Evolutionary conservation across 2,888 invertebrate species (phyloP).

Genomic region (Cheilosia vernalis): DNA sequence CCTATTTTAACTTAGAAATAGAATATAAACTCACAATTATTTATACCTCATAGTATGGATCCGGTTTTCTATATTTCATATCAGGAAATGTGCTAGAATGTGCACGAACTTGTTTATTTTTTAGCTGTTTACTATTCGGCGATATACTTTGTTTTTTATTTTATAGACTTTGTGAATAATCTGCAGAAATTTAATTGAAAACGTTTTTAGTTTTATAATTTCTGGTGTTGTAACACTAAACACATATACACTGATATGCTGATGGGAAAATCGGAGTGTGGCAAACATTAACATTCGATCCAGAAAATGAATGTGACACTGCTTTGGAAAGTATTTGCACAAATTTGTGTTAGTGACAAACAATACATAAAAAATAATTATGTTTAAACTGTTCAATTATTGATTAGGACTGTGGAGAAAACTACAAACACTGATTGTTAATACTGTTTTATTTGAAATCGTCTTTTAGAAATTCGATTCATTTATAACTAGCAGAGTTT

Average conservation of each 20-base stretch:
- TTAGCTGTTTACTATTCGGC: slow-evolving; percentile 14
- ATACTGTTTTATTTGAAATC: too few relatives aligned
- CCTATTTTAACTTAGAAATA: neutral
- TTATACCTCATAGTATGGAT: slow-evolving; percentile 83
- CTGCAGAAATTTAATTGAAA: slow-evolving; percentile 57
- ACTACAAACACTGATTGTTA: too few relatives aligned
- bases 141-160: slow-evolving; percentile 20
- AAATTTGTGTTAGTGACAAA: neutral
- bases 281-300: neutral
- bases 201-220: slow-evolving; percentile 2
- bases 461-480: too few relatives aligned
- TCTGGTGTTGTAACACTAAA: slow-evolving; percentile 9
- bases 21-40: slow-evolving; percentile 66
- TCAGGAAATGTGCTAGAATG: slow-evolving; percentile 72
- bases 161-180: slow-evolving; percentile 35
- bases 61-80: slow-evolving; percentile 82
- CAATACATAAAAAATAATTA: too few relatives aligned
- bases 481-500: too few relatives aligned
- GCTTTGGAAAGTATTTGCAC: neutral
- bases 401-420: too few relatives aligned
- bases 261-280: neutral
- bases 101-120: slow-evolving; percentile 25
- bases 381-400: too few relatives aligned
- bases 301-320: neutral
- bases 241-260: slow-evolving; percentile 41